These are phyloP conservation scores for Mythimna ferrago DNA, from an alignment of 2,888 invertebrate genomes.

Conservation along the genomic window DNA sequence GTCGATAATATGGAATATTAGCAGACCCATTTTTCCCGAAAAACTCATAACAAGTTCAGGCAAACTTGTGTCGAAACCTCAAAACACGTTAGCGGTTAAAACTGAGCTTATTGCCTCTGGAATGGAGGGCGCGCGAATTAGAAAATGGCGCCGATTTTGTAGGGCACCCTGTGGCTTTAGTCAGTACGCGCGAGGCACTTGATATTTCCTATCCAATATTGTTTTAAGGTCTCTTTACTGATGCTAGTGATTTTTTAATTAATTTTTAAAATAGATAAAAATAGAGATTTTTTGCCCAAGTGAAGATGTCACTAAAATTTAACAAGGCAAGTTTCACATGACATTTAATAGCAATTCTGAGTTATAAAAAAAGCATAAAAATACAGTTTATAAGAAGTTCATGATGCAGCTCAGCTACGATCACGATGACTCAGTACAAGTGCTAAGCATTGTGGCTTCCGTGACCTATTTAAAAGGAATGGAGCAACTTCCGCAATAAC, in stretches of 20 bases:
- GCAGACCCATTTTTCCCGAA: neutral
- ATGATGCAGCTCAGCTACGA: too few relatives aligned
- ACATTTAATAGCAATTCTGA: too few relatives aligned
- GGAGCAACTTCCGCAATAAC: neutral
- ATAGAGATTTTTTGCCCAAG: neutral
- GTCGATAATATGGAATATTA: neutral
- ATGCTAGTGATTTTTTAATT: neutral
- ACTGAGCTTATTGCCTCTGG: slow-evolving; percentile 18
- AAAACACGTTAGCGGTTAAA: slow-evolving; percentile 1
- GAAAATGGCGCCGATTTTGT: slow-evolving; percentile 16
- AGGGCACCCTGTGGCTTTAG: slow-evolving; percentile 2
- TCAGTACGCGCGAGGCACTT: neutral
- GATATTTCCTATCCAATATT: neutral
- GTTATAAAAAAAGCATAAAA: too few relatives aligned
- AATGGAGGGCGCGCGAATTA: neutral
- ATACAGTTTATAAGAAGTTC: too few relatives aligned
- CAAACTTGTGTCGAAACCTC: slow-evolving; percentile 1
- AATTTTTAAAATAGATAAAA: too few relatives aligned
- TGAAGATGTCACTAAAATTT: neutral
- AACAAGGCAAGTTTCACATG: too few relatives aligned
- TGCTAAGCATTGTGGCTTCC: too few relatives aligned
- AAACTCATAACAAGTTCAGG: slow-evolving; percentile 5
- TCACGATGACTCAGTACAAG: too few relatives aligned
- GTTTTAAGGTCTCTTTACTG: neutral
- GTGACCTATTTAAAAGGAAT: too few relatives aligned